phyloP scores from a whole-genome alignment of 2,113 vertebrate genomes.

The Rhinopomastus cyanomelas region DNA sequence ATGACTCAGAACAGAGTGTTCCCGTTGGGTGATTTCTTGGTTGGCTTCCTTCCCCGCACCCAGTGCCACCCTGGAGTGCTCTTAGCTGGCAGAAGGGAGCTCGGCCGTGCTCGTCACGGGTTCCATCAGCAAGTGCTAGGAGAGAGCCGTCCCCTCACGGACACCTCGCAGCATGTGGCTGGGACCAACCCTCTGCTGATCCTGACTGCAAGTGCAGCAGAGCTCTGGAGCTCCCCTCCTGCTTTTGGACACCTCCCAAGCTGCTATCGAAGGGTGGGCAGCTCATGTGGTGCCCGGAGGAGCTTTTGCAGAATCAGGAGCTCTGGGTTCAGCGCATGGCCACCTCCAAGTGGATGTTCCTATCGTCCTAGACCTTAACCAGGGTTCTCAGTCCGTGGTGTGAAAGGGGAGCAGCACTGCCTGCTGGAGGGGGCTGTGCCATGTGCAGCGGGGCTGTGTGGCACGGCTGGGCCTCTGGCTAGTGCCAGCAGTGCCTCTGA shows the following conservation, averaged over 20 bases:
- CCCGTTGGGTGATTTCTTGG: conserved; percentile 10
- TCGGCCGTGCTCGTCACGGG: background rate
- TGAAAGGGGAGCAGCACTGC: background rate
- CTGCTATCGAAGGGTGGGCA: background rate
- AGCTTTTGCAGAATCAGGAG: background rate
- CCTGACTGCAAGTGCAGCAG: background rate
- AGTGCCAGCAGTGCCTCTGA: conserved; percentile 39
- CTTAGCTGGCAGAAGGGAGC: background rate
- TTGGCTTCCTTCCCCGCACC: background rate
- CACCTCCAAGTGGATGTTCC: conserved; percentile 10
- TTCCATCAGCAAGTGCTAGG: background rate
- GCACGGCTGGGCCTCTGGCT: background rate
- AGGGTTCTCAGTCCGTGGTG: background rate
- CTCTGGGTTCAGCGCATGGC: background rate
- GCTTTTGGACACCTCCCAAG: background rate
- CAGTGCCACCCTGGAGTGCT: background rate
- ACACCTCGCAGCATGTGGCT: background rate
- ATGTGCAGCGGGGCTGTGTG: background rate
- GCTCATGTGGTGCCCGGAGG: background rate
- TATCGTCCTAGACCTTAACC: background rate
- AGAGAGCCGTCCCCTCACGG: background rate
- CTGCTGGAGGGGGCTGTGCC: conserved; percentile 30
- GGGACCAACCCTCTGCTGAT: too few relatives aligned
- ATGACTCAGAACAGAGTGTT: conserved; percentile 45
- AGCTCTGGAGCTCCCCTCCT: background rate